Evolutionary conservation across 1,140 invertebrate genomes (phyloP), one percentile per base, ranked within the genome.

Genomic region (Gryllus bimaculatus): DNA sequence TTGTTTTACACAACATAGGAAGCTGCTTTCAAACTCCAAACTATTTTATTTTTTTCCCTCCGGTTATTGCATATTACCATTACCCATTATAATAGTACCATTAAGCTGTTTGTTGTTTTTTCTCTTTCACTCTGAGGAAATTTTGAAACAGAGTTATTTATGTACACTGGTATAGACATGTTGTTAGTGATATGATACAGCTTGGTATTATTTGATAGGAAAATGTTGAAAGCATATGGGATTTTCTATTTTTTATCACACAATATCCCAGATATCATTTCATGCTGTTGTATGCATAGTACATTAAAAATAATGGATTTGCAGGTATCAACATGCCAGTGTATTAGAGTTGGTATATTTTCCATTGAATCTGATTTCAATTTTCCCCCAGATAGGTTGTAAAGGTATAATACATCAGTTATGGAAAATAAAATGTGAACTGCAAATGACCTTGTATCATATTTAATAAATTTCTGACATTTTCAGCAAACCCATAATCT

Each of bases 391-490:
- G 18, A 66, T 66, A 66, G 54, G 54, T 66, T 66, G 54, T 66
- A 66, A 66, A 66, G 54, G 54, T 66, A 66, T 66, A 66, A 66
- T 66, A 66, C 54, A 66, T 66, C 54, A 66, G 54, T 66, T 13
- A 66, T 66, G 54, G 54, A 66, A 66, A 66, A 66, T 66, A 10
- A 66, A 66, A 66, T 66, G 54, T 13, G 10, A 66, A 66, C 54
- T 66, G 54, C 54, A 66, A 66, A 3, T 66, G 54, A 66, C 54
- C 54, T 66, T 66, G 54, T 66, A 66, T 1, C 10, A 66, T 13
- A 66, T 66, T 13, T 10, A 39, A 39, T 39, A 5, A 39, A 39
- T 39, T 39, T 39, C 26, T 39, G 26, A 39, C n/a, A n/a, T 39
- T 39, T 39, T 39, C 26, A 39, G 1, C 26, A 39, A 39, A 2